Evolutionary conservation across 2,797 vertebrate species (phyloP).

Genomic region (Hoplostethus mediterraneus): DNA sequence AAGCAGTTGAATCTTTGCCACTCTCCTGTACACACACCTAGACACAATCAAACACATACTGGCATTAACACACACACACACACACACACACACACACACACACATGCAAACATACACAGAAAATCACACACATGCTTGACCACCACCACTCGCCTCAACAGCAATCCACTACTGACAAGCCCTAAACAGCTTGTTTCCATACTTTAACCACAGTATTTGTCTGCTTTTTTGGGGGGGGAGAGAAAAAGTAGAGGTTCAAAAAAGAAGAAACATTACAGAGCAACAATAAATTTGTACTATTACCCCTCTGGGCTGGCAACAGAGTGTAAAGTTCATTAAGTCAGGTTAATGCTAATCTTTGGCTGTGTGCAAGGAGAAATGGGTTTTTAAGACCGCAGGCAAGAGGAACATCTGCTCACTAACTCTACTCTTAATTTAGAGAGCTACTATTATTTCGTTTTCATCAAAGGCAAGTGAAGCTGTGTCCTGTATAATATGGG

Average conservation of each 20-base stretch:
- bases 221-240: constrained; percentile 19
- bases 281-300: constrained; percentile 73
- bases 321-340: constrained; percentile 84
- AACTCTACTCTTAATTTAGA: constrained; percentile 77
- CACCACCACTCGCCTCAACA: constrained; percentile 1
- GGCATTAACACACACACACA: constrained; percentile 12
- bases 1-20: constrained; percentile 45
- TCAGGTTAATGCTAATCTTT: constrained; percentile 83
- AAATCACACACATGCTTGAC: neutral
- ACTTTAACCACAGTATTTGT: neutral
- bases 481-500: constrained; percentile 51
- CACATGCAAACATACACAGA: constrained; percentile 11
- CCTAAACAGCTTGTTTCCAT: constrained; percentile 18
- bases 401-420: constrained; percentile 81
- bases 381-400: constrained; percentile 78
- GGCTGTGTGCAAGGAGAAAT: constrained; percentile 59
- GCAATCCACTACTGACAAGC: neutral
- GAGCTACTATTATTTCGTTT: constrained; percentile 59
- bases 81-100: constrained; percentile 17
- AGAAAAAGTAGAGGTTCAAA: constrained; percentile 47
- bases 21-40: constrained; percentile 21
- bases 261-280: constrained; percentile 63
- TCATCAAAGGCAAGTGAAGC: constrained; percentile 60
- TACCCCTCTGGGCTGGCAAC: constrained; percentile 76
- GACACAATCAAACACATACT: constrained; percentile 2